Percentiles rank a stretch among this genome's conserved stretches.
Evolutionary conservation across 2,113 vertebrate genomes (phyloP).

Genomic region (Chrysochloris asiatica): DNA sequence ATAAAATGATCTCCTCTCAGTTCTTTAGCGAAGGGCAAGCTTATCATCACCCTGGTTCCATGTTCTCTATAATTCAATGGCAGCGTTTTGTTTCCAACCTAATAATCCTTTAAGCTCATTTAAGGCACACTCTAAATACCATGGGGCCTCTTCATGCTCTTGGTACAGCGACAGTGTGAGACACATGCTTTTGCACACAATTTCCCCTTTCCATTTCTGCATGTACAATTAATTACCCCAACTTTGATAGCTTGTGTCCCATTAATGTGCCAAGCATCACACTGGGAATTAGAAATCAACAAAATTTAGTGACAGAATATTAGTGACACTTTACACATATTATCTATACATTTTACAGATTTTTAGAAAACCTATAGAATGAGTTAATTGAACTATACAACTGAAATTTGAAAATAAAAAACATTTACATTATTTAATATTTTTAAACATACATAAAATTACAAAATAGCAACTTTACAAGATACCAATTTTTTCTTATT

Average conservation of each 20-base stretch:
- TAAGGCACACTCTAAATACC: not conserved
- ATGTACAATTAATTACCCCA: not conserved
- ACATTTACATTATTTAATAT: conserved; percentile 2
- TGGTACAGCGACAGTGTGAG: not conserved
- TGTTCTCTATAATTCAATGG: not conserved
- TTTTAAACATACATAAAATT: conserved; percentile 26
- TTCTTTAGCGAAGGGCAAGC: not conserved
- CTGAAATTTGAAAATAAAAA: not conserved
- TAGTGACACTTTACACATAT: not conserved
- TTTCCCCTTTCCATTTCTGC: not conserved
- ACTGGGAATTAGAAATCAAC: not conserved
- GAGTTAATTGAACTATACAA: conserved; percentile 4
- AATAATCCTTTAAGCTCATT: not conserved
- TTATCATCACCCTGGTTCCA: not conserved
- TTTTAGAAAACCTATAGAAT: conserved; percentile 28
- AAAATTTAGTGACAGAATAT: not conserved
- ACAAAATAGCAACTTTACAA: not conserved
- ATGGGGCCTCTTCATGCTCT: not conserved
- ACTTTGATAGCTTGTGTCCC: not conserved
- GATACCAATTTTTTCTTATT: not conserved
- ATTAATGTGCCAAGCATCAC: not conserved
- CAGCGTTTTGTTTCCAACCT: not conserved
- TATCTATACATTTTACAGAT: not conserved
- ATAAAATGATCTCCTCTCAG: not conserved
- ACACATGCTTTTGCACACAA: too few relatives aligned